These are phyloP conservation scores for Conomelus anceps DNA, from an alignment of 2,888 invertebrate genomes.

Conservation along the genomic window DNA sequence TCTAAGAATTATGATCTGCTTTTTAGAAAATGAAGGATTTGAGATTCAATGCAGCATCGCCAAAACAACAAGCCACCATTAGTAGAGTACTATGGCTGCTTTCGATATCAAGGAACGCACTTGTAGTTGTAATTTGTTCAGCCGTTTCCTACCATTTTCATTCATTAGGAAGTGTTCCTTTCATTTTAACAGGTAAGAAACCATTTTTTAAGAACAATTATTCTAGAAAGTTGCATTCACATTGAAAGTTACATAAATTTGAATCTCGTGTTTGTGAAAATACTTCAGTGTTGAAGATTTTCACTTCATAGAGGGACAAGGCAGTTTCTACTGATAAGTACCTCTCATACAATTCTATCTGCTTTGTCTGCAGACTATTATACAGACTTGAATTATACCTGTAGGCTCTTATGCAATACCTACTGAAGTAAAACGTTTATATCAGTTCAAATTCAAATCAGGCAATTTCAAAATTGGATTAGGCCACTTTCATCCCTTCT, in stretches of 20 bases:
- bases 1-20: constrained; percentile 26
- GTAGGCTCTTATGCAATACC: too few relatives aligned
- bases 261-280: too few relatives aligned
- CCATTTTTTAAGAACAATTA: not conserved
- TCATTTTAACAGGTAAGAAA: constrained; percentile 59
- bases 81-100: constrained; percentile 65
- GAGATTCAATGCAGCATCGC: constrained; percentile 44
- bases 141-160: constrained; percentile 56
- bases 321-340: too few relatives aligned
- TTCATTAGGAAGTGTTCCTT: constrained; percentile 51
- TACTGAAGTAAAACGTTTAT: too few relatives aligned
- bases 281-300: too few relatives aligned
- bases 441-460: too few relatives aligned
- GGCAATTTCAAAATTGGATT: too few relatives aligned
- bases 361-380: too few relatives aligned
- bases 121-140: constrained; percentile 69
- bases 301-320: too few relatives aligned
- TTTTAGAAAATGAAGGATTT: constrained; percentile 67
- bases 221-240: too few relatives aligned
- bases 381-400: too few relatives aligned
- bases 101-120: constrained; percentile 76
- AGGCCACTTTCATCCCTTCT: too few relatives aligned
- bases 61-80: constrained; percentile 42
- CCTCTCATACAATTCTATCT: not conserved
- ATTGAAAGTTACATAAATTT: not conserved